Evolutionary conservation across 2,113 vertebrate genomes (phyloP), one percentile per base, ranked within the genome.

Genomic region (Typhlomys cinereus): DNA sequence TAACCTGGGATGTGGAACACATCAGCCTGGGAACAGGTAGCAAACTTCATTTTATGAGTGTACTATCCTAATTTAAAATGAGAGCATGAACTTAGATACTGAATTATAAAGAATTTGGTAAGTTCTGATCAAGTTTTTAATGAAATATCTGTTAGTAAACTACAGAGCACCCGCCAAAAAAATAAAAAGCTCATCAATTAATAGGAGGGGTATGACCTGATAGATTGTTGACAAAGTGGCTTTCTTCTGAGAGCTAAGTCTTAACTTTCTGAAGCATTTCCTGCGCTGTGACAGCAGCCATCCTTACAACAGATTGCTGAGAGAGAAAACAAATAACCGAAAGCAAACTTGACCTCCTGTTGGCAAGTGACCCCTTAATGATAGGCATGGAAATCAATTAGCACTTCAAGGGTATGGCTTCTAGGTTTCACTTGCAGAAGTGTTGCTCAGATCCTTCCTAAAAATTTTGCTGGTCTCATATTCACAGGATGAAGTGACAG

Each of bases 21-120:
- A 99, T 79, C 99, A 99, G 87, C 99, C 99, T 70, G 98, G 98
- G 83, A 99, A 99, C 98, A 99, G 99, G 99, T 99, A 98, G 61
- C 94, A 91, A 52, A 2, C 8, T 0, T 31, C 80, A 27, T 59
- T 91, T 85, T 23, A n/a, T 0, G 9, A 91, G 17, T 80, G 1
- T 81, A 46, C 39, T 52, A 1, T 54, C 80, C 14, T 36, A 29
- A 44, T 69, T 79, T 21, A 76, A 83, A 90, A 61, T 70, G 21
- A 88, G 46, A 1, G 18, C 0, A 0, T 67, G 2, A 5, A 23
- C 50, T 69, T 90, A 29, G 50, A 61, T 84, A 1, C 46, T 73
- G 83, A 83, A 34, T 62, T 27, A 48, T 18, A 95, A 54, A 59
- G 25, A 81, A 71, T 29, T 81, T 92, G 48, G 44, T 75, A 79